Evolutionary conservation across 2,113 vertebrate species (phyloP).

Genomic region (Triplophysa dalaica): DNA sequence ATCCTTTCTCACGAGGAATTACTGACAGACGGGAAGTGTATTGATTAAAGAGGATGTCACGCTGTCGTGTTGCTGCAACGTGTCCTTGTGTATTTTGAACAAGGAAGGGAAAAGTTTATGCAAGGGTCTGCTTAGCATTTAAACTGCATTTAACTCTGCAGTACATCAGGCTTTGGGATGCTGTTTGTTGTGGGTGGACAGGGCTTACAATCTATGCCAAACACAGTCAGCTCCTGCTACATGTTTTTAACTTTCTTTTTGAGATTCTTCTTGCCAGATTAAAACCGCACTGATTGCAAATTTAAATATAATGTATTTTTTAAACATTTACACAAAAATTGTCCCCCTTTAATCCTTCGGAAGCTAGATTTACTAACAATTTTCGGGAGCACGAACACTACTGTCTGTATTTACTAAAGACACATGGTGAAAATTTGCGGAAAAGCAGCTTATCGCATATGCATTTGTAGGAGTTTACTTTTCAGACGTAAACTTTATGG

Average conservation of each 20-base stretch:
- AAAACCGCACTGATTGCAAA: too few species aligned
- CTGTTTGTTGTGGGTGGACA: constrained; percentile 34
- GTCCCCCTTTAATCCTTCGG: too few species aligned
- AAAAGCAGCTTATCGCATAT: too few species aligned
- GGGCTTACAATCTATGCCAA: constrained; percentile 23
- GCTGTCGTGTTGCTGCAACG: constrained; percentile 10
- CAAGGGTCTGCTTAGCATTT: constrained; percentile 14
- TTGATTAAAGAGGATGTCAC: constrained; percentile 36
- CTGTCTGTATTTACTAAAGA: too few species aligned
- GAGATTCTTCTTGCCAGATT: too few species aligned
- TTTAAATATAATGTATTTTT: too few species aligned
- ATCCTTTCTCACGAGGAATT: constrained; percentile 44
- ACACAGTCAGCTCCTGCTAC: constrained; percentile 31
- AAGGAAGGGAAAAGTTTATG: not conserved
- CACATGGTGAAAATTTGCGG: too few species aligned
- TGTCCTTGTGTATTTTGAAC: constrained; percentile 3
- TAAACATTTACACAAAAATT: too few species aligned
- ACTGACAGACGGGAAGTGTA: constrained; percentile 29
- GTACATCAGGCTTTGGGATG: constrained; percentile 29
- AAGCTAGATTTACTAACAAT: too few species aligned
- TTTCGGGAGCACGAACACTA: too few species aligned
- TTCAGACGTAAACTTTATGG: too few species aligned
- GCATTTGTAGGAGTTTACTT: too few species aligned
- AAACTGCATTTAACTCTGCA: constrained; percentile 30
- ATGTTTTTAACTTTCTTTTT: constrained; percentile 22